A percentile compares a stretch with the other conserved stretches of the same genome.
phyloP scores from a whole-genome alignment of 2,113 vertebrate species.

The Oryzias melastigma region DNA sequence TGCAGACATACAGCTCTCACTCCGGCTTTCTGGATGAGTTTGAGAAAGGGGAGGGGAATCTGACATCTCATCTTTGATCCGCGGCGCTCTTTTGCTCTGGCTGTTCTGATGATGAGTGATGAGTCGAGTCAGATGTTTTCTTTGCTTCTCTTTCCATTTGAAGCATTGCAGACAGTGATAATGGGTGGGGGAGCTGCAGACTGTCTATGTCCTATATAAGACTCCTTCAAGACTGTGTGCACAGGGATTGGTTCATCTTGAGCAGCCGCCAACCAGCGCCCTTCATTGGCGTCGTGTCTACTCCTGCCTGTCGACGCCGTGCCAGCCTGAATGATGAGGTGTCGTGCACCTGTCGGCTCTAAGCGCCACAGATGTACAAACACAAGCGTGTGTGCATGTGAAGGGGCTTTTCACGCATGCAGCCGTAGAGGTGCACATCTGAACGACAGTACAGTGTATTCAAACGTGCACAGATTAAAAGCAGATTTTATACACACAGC shows the following conservation, averaged over 20 bases:
- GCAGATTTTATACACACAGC: conserved; percentile 7
- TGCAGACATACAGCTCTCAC: conserved; percentile 24
- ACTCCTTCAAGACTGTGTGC: conserved; percentile 41
- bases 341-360: conserved; percentile 61
- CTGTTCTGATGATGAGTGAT: conserved; percentile 60
- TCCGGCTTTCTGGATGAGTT: conserved; percentile 52
- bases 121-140: conserved; percentile 66
- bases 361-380: conserved; percentile 45
- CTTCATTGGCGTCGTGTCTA: conserved; percentile 41
- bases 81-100: conserved; percentile 40
- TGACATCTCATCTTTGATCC: conserved; percentile 70
- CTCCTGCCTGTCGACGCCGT: conserved; percentile 36
- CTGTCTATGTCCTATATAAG: conserved; percentile 72
- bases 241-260: conserved; percentile 53
- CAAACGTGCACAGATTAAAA: conserved; percentile 2
- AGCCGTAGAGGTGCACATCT: conserved; percentile 14
- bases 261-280: conserved; percentile 52
- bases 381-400: neutral
- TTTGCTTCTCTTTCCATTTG: conserved; percentile 23
- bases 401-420: conserved; percentile 5
- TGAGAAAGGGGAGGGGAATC: conserved; percentile 41
- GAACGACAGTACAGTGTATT: neutral
- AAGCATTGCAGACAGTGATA: conserved; percentile 55
- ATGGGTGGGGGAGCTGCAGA: conserved; percentile 55
- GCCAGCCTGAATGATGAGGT: conserved; percentile 65